Base-by-base conservation (phyloP, 2,113 vertebrate genomes). In the Serinus canaria region DNA sequence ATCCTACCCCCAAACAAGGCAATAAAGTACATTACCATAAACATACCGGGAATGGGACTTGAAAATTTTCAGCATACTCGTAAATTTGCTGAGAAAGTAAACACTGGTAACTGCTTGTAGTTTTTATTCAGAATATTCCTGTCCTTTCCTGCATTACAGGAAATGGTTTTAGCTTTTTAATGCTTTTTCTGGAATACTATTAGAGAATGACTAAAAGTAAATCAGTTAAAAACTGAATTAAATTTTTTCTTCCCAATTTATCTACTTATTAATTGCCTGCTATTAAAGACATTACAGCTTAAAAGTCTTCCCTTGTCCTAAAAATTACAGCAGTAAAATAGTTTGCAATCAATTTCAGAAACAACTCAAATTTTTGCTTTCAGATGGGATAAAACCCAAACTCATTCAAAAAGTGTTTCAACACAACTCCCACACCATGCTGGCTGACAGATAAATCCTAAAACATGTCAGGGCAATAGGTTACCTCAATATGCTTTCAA, bases 341-440 rank as follows among this genome's bases (percentile, higher is more conserved):
- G 50, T 79, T 96, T 20, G 30, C 82, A 80, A 91, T 94, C 88
- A 85, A 89, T 97, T 96, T 89, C 21, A 52, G 13, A 63, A 92
- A 76, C 44, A 90, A 79, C 46, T 92, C 56, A 68, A 67, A 74
- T 66, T 91, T 82, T 84, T 79, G 13, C 87, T 78, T 80, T 86
- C 62, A 87, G 37, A 67, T 77, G 20, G 76, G 76, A 91, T 78
- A 84, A 96, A 94, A 91, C 2, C 25, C 53, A 92, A 81, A 92
- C 27, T 91, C 66, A 70, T 69, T 84, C 66, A 92, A 53, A 83
- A 92, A 92, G 44, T 82, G 53, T 86, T 91, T 49, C 63, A 91
- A 85, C 49, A 72, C 18, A 93, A 73, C 70, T 80, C 70, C 78
- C 70, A 91, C 70, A 73, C 33, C 21, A 33, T 66, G 37, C 62